These are phyloP conservation scores for Falco novaeseelandiae DNA, from an alignment of 2,797 vertebrate species.

Conservation along the genomic window DNA sequence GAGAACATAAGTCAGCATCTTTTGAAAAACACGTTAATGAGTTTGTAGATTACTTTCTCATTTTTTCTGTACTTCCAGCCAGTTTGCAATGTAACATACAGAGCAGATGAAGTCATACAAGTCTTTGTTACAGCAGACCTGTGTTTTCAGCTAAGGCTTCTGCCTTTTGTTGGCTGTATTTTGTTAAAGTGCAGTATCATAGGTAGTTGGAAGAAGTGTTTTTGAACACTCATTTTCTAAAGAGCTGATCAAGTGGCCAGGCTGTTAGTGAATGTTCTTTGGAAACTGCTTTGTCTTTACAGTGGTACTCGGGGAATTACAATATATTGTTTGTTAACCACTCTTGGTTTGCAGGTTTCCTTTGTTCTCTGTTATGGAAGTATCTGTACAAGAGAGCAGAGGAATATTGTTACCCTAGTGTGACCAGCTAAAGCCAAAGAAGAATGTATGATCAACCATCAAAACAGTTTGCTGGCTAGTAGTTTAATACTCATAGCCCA, in stretches of 20 bases:
- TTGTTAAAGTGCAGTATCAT: background rate
- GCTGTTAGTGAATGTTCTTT: background rate
- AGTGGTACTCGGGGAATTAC: background rate
- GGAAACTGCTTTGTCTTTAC: background rate
- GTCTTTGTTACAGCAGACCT: background rate
- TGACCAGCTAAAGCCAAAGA: background rate
- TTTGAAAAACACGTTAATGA: background rate
- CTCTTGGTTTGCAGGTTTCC: background rate
- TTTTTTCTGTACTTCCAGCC: background rate
- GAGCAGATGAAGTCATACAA: background rate
- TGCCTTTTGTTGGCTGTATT: background rate
- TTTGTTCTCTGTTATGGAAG: background rate
- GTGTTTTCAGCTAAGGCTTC: background rate
- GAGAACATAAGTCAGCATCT: background rate
- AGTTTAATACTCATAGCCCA: background rate
- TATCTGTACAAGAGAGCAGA: background rate
- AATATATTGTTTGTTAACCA: fast-evolving
- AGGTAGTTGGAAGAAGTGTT: background rate
- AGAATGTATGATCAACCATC: background rate
- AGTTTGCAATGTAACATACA: background rate
- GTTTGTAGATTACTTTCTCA: background rate
- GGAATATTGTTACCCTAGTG: background rate
- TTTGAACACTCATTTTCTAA: background rate
- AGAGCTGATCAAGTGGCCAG: background rate
- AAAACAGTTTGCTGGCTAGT: background rate